Base-by-base conservation (phyloP, 2,797 vertebrate genomes). In the Sebastes nivosus region DNA sequence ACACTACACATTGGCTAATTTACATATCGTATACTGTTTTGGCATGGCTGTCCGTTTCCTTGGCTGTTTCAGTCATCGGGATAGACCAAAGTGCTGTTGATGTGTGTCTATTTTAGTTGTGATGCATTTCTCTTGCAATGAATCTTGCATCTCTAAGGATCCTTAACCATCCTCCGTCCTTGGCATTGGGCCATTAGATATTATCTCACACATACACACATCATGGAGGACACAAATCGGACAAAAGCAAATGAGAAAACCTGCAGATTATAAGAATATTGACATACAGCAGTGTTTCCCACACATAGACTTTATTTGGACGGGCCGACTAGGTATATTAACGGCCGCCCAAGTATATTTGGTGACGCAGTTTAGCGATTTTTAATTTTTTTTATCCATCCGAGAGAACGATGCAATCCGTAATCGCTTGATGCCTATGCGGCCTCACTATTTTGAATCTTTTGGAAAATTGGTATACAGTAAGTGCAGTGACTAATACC, bases 71-170 rank as follows among this genome's bases (percentile, higher is more conserved):
- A 75, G 7, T 36, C 63, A 55, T 55, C 22, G 57, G 18, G 36
- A 50, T 20, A 24, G 24, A 32, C 30, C 46, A 75, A 25, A 78
- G 57, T 68, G 14, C 9, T 64, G 61, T 59, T 74, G 65, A 79
- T 79, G 46, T 63, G 52, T 24, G 63, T 68, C 12, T 72, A 22
- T 75, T 72, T 68, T 36, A 64, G 55, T 71, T 66, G 22, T 14
- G 38, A 79, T 65, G 29, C 36, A 55, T 76, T 76, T 79, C 18
- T 63, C 57, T 64, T 64, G 18, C 42, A 66, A 46, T 76, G 38
- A 72, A 76, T 72, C 58, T 63, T 79, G 46, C 20, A 52, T 20
- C 46, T 52, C 46, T 9, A n/a, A 52, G 8, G 36, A 79, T 67
- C 52, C 50, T 66, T 60, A 63, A 52, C 78, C 50, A 75, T 75